These are phyloP conservation scores for Willowsia nigromaculata DNA, from an alignment of 2,888 invertebrate genomes.

Conservation along the genomic window DNA sequence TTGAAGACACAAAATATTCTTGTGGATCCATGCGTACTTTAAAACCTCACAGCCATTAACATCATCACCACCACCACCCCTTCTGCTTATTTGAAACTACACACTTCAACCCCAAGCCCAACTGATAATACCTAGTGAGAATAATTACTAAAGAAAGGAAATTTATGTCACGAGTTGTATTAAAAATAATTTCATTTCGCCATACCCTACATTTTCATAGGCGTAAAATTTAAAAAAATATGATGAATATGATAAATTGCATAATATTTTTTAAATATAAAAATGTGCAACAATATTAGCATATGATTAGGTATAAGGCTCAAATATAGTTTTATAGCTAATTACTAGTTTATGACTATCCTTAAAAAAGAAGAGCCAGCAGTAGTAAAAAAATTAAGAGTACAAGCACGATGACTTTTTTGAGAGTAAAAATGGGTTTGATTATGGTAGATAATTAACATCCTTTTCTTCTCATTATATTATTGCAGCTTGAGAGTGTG, in stretches of 20 bases:
- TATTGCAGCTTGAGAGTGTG: neutral
- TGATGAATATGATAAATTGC: neutral
- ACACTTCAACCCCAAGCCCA: neutral
- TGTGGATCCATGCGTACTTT: neutral
- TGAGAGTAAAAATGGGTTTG: neutral
- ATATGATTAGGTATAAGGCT: neutral
- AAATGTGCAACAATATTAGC: neutral
- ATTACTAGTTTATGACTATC: neutral
- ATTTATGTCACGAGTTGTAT: neutral
- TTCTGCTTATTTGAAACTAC: neutral
- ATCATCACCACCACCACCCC: neutral
- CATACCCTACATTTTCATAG: conserved; percentile 20
- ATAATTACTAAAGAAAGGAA: neutral
- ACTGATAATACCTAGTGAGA: neutral
- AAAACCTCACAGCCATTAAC: neutral
- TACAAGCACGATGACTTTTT: neutral
- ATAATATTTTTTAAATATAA: neutral
- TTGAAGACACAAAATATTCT: neutral
- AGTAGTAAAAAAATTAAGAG: neutral
- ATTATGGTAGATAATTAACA: neutral
- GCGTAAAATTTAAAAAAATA: neutral
- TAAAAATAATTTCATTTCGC: neutral
- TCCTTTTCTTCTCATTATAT: neutral
- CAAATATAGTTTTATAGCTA: neutral
- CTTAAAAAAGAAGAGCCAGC: neutral